A percentile compares a stretch with the other conserved stretches of the same genome.
Evolutionary conservation across 1,140 invertebrate species (phyloP).

Genomic region (Drosophila pruinosa): DNA sequence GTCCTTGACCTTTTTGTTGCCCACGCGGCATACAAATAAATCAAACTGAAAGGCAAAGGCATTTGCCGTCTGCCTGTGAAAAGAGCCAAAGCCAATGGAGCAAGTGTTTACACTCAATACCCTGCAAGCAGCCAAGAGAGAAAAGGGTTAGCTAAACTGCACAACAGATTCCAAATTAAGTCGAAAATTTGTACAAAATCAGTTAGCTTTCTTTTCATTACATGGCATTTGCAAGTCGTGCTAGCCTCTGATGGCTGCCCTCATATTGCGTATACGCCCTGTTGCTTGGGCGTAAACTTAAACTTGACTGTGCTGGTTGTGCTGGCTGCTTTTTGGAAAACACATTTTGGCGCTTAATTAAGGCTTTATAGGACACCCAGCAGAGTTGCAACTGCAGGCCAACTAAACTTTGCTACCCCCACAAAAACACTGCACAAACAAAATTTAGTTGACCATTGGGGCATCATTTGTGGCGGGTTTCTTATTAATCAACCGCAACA

Average conservation of each 20-base stretch:
- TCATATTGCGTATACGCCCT: slow-evolving; percentile 34
- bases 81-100: slow-evolving; percentile 13
- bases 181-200: no score
- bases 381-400: slow-evolving; percentile 25
- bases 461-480: slow-evolving; percentile 17
- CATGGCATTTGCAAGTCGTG: slow-evolving; percentile 7
- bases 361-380: slow-evolving; percentile 3
- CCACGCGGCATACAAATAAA: slow-evolving; percentile 42
- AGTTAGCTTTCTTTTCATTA: not conserved
- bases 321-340: not conserved
- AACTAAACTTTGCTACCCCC: not conserved
- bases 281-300: slow-evolving; percentile 23
- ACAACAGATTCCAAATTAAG: no score
- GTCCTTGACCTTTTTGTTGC: slow-evolving; percentile 53
- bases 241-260: not conserved
- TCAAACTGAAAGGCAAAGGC: slow-evolving; percentile 18
- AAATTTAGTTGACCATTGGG: slow-evolving; percentile 4
- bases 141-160: not conserved
- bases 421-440: not conserved
- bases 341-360: slow-evolving; percentile 22
- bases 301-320: slow-evolving; percentile 13
- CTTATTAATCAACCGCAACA: slow-evolving; percentile 38
- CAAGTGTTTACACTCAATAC: slow-evolving; percentile 20
- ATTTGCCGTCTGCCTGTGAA: not conserved
- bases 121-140: not conserved